These are phyloP conservation scores for Phaedon cochleariae DNA, from an alignment of 2,888 invertebrate genomes.

Conservation along the genomic window DNA sequence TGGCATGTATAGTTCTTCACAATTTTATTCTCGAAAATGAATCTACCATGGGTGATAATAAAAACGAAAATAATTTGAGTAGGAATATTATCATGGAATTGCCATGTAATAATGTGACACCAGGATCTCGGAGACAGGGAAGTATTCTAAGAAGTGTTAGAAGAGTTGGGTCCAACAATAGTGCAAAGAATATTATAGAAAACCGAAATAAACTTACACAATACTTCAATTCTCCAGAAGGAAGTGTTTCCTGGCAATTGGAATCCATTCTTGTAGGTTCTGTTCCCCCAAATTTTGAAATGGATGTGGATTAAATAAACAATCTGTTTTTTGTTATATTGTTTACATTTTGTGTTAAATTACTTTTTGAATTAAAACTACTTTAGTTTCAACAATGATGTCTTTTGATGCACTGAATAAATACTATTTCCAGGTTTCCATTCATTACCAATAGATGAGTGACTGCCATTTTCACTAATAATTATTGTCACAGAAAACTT, in stretches of 20 bases:
- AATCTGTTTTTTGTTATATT: neutral
- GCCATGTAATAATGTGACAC: neutral
- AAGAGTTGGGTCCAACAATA: constrained; percentile 5
- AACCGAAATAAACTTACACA: neutral
- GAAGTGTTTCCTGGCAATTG: neutral
- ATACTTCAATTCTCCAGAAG: neutral
- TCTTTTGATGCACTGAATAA: too few relatives aligned
- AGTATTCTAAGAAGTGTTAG: neutral
- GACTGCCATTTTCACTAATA: too few relatives aligned
- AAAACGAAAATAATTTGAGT: neutral
- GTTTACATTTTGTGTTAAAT: neutral
- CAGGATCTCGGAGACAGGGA: neutral
- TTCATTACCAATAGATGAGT: too few relatives aligned
- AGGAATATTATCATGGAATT: neutral
- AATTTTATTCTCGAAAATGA: neutral
- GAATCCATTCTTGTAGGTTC: neutral
- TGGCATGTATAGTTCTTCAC: constrained; percentile 7
- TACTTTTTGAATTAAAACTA: neutral
- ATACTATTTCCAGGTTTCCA: too few relatives aligned
- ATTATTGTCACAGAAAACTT: too few relatives aligned
- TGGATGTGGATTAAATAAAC: neutral
- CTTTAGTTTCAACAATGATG: neutral
- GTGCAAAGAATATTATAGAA: neutral
- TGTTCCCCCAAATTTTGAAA: neutral
- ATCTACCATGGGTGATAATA: neutral